Percentiles rank a stretch among this genome's conserved stretches.
Conservation (phyloP, 2,113 vertebrate species). For the Istiophorus platypterus region DNA sequence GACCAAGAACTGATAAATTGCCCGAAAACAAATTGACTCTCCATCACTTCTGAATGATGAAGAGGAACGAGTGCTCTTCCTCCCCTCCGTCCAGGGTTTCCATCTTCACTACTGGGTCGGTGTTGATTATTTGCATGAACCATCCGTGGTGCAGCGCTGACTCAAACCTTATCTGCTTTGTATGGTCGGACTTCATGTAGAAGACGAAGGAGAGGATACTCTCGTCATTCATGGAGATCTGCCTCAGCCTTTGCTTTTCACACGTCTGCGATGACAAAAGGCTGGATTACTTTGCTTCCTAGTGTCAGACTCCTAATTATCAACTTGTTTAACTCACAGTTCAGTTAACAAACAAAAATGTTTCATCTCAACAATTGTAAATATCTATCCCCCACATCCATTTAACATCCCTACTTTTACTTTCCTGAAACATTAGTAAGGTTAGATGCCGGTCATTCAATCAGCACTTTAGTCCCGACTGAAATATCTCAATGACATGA, state of each 20-base stretch:
- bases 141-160: constrained; percentile 72
- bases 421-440: not conserved
- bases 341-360: not conserved
- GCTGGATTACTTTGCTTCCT: not conserved
- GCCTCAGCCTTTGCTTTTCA: constrained; percentile 61
- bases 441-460: too few species aligned
- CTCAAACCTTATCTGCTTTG: constrained; percentile 66
- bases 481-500: not conserved
- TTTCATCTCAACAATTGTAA: not conserved
- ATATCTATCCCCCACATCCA: not conserved
- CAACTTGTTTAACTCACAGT: not conserved
- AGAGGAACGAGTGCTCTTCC: constrained; percentile 52
- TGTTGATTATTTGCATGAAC: constrained; percentile 72
- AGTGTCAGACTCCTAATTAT: not conserved
- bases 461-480: not conserved
- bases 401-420: not conserved
- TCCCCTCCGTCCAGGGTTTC: fast-evolving
- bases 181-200: constrained; percentile 72
- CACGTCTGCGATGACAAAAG: constrained; percentile 57
- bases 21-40: not conserved
- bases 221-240: constrained; percentile 62
- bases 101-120: constrained; percentile 20
- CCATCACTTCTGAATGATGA: constrained; percentile 68
- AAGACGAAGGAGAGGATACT: constrained; percentile 74
- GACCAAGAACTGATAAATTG: constrained; percentile 2